Evolutionary conservation across 1,140 invertebrate genomes (phyloP).

Genomic region (Cyclina sinensis): DNA sequence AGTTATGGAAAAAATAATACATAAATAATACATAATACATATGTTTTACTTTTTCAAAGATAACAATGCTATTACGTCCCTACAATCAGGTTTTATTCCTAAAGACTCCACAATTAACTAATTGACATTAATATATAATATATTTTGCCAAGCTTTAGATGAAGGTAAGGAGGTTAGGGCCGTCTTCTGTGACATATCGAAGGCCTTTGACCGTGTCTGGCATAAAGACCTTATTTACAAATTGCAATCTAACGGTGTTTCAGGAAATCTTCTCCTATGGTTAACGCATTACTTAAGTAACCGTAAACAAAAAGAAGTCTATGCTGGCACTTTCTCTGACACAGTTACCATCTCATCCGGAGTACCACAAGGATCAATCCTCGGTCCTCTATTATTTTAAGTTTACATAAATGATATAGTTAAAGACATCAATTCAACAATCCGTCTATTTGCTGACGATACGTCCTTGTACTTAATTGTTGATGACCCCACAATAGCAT

Average conservation of each 20-base stretch:
- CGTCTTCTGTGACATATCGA: no score
- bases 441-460: slow-evolving; percentile 11
- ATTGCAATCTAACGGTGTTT: not conserved
- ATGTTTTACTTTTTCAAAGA: not conserved
- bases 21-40: no score
- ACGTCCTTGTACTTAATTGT: no score
- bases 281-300: not conserved
- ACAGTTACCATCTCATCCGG: not conserved
- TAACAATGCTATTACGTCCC: not conserved
- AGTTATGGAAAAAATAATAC: not conserved
- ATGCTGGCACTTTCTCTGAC: not conserved
- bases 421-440: no score
- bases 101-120: no score
- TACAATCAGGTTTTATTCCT: slow-evolving; percentile 2
- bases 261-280: not conserved
- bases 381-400: no score
- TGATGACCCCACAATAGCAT: no score
- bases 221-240: not conserved
- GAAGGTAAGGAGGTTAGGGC: no score
- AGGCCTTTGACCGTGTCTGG: no score
- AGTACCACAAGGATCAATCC: no score
- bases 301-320: not conserved
- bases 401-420: slow-evolving; percentile 3
- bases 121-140: not conserved
- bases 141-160: not conserved